A percentile compares a stretch with the other conserved stretches of the same genome.
Conservation (phyloP, 2,113 vertebrate species). For the Cyrtonyx montezumae region DNA sequence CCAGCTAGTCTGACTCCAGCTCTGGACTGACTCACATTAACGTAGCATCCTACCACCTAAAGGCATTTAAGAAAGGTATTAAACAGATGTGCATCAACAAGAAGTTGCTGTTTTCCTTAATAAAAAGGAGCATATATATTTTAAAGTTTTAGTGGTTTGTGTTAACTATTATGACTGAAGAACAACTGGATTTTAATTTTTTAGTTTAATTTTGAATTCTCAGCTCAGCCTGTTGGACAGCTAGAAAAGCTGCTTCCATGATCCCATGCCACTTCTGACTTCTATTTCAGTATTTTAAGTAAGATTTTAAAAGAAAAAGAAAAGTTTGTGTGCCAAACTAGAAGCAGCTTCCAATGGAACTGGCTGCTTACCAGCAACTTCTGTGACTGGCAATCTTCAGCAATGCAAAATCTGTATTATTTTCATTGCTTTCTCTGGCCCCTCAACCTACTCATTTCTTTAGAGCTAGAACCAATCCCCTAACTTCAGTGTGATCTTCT, state of each 20-base stretch:
- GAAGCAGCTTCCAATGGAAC: neutral
- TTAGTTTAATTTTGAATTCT: neutral
- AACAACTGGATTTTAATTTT: neutral
- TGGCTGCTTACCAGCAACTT: slow-evolving; percentile 12
- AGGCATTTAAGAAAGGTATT: neutral
- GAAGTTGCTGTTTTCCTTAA: neutral
- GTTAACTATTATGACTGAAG: neutral
- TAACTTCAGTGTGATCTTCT: neutral
- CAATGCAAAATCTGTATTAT: neutral
- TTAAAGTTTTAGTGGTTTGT: neutral
- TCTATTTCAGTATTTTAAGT: slow-evolving; percentile 4
- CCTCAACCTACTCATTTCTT: neutral
- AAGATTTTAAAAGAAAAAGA: slow-evolving; percentile 9
- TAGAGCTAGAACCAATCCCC: neutral
- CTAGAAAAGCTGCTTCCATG: neutral
- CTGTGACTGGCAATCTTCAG: neutral
- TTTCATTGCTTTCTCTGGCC: neutral
- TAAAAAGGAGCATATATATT: neutral
- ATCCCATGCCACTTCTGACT: neutral
- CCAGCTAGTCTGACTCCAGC: neutral
- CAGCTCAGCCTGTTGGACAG: neutral
- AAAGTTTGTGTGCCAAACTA: neutral
- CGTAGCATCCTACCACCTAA: fast-evolving
- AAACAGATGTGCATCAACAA: neutral
- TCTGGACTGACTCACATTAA: neutral